phyloP scores from a whole-genome alignment of 1,140 invertebrate species.

The Cylas formicarius region DNA sequence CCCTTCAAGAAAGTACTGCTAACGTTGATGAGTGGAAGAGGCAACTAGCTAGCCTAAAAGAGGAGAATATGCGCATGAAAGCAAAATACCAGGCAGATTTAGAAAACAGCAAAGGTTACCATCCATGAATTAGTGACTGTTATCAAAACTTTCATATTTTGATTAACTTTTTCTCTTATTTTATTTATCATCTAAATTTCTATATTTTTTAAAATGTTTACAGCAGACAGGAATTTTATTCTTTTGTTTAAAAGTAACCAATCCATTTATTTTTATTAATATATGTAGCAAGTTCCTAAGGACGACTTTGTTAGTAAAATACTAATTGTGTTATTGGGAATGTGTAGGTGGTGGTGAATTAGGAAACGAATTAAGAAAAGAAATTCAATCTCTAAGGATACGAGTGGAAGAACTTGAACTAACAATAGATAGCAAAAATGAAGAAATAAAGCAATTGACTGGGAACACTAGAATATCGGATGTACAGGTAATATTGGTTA shows the following conservation, averaged over 20 bases:
- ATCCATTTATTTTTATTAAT: too few relatives aligned
- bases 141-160: slow-evolving; percentile 1
- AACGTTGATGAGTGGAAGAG: slow-evolving; percentile 99
- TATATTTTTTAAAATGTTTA: slow-evolving; percentile 3
- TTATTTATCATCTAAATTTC: not conserved
- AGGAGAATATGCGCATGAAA: slow-evolving; percentile 88
- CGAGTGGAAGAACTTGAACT: slow-evolving; percentile 69
- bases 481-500: slow-evolving; percentile 24
- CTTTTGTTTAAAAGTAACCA: too few relatives aligned
- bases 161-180: slow-evolving; percentile 5
- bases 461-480: slow-evolving; percentile 29
- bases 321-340: slow-evolving; percentile 12
- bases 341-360: slow-evolving; percentile 44
- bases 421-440: slow-evolving; percentile 70
- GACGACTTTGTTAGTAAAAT: too few relatives aligned
- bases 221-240: too few relatives aligned
- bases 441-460: slow-evolving; percentile 57
- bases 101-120: slow-evolving; percentile 59
- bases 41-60: slow-evolving; percentile 91
- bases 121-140: too few relatives aligned
- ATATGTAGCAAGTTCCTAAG: too few relatives aligned
- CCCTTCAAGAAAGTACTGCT: slow-evolving; percentile 92
- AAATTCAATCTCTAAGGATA: slow-evolving; percentile 59
- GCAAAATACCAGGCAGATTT: slow-evolving; percentile 61
- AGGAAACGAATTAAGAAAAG: slow-evolving; percentile 44